Evolutionary conservation across 2,113 vertebrate species (phyloP).

Genomic region (Ceyx cyanopectus): DNA sequence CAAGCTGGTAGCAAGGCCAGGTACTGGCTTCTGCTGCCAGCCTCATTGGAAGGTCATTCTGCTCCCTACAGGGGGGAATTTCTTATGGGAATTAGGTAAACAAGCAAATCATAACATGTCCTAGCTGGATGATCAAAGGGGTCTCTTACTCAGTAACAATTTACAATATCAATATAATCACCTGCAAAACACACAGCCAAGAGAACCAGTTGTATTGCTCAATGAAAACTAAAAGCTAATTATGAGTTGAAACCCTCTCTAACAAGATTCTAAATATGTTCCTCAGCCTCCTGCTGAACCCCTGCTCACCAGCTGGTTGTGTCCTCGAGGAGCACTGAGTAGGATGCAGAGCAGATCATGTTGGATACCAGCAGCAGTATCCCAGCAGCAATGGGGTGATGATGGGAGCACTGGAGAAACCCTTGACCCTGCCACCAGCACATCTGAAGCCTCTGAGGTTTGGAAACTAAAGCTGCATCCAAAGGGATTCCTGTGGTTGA

Average conservation of each 20-base stretch:
- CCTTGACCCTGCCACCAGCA: constrained; percentile 17
- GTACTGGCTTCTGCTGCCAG: neutral
- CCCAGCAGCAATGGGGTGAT: neutral
- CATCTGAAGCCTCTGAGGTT: neutral
- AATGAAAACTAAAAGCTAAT: constrained; percentile 37
- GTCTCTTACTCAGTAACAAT: neutral
- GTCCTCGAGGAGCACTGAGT: neutral
- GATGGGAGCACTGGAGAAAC: neutral
- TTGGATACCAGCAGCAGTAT: neutral
- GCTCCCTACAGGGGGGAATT: neutral
- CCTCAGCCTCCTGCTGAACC: constrained; percentile 39
- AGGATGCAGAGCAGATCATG: neutral
- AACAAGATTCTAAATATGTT: constrained; percentile 8
- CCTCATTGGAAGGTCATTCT: neutral
- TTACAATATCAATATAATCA: constrained; percentile 1
- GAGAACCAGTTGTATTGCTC: constrained; percentile 59
- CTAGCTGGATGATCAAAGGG: neutral
- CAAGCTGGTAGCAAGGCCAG: neutral
- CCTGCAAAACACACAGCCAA: neutral
- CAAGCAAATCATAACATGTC: neutral
- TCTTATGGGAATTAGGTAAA: neutral
- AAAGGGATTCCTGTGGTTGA: constrained; percentile 49
- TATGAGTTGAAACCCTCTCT: constrained; percentile 43
- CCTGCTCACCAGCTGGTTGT: neutral
- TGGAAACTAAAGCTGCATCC: constrained; percentile 24